Base-by-base conservation (phyloP, 2,113 vertebrate species). In the Grammomys dolichurus region DNA sequence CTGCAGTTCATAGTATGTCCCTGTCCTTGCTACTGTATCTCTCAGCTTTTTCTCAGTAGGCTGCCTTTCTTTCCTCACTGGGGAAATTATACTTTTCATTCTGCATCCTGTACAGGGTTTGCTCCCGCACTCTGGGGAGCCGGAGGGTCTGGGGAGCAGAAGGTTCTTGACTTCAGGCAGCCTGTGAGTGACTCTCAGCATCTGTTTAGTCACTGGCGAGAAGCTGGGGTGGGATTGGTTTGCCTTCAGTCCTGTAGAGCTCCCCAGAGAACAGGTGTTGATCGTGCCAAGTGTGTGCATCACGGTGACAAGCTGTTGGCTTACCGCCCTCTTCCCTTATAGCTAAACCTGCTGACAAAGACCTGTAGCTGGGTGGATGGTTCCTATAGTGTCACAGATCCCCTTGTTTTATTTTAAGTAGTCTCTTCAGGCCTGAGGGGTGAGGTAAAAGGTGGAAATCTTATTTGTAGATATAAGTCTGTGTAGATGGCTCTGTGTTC, bases 241-340 rank as follows among this genome's bases (percentile, higher is more conserved):
- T 72, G 82, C 76, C 60, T 89, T 51, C 40, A 56, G 89, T 31
- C 82, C 78, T 19, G 22, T 36, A 48, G 36, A 7, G 13, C 82
- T 80, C 77, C 36, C 26, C 33, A 63, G 11, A 90, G 76, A 95
- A 60, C 72, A 40, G 40, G 76, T 63, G 76, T 84, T n/a, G n/a
- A 19, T 24, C 5, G 43, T 75, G 95, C 90, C 36, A 7, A 73
- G 73, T 0, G 0, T 63, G 77, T 4, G 0, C 54, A 43, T 88
- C 87, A 86, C 65, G 81, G 96, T 85, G 96, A 95, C 51, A 58
- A 97, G 75, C 89, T 13, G 2, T 43, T 82, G 69, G 80, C 36
- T 22, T 56, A 3, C 54, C 2, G 81, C 11, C 78, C 72, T 89
- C 13, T 80, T 46, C 78, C 72, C 82, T 63, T 67, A 14, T 9